A percentile compares a stretch with the other conserved stretches of the same genome.
Evolutionary conservation across 2,113 vertebrate genomes (phyloP).

Genomic region (Panurus biarmicus): DNA sequence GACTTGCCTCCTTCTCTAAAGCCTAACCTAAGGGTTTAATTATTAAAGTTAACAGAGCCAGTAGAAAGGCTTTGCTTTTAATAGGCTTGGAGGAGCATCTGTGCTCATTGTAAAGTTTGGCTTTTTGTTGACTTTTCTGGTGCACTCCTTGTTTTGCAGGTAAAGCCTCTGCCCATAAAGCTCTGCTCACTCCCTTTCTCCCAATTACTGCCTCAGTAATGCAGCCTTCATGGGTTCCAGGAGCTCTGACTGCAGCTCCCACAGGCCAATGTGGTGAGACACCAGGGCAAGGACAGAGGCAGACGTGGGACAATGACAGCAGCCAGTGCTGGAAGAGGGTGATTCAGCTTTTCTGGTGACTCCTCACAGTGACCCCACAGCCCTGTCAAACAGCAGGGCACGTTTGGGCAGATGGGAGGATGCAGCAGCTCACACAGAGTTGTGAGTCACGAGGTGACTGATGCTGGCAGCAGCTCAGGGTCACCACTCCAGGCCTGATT

Average conservation of each 20-base stretch:
- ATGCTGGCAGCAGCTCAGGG: not conserved
- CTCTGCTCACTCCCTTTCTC: not conserved
- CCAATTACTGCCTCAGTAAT: not conserved
- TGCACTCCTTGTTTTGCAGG: not conserved
- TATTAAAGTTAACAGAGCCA: not conserved
- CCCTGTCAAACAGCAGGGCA: not conserved
- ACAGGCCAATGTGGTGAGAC: not conserved
- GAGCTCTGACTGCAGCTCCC: not conserved
- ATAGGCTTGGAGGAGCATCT: not conserved
- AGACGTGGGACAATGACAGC: not conserved
- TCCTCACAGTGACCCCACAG: not conserved
- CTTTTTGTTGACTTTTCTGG: not conserved
- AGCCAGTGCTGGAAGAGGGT: not conserved
- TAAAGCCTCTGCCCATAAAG: not conserved
- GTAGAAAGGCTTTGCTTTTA: not conserved
- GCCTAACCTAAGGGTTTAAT: not conserved
- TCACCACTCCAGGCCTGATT: accelerated
- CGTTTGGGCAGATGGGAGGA: not conserved
- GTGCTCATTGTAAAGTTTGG: not conserved
- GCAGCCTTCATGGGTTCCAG: not conserved
- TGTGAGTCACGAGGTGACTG: not conserved
- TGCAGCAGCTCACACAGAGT: not conserved
- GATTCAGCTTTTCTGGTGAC: not conserved
- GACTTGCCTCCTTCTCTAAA: not conserved
- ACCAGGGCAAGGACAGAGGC: not conserved